Evolutionary conservation across 2,797 vertebrate genomes (phyloP).

Genomic region (Phrynocephalus guinanensis): DNA sequence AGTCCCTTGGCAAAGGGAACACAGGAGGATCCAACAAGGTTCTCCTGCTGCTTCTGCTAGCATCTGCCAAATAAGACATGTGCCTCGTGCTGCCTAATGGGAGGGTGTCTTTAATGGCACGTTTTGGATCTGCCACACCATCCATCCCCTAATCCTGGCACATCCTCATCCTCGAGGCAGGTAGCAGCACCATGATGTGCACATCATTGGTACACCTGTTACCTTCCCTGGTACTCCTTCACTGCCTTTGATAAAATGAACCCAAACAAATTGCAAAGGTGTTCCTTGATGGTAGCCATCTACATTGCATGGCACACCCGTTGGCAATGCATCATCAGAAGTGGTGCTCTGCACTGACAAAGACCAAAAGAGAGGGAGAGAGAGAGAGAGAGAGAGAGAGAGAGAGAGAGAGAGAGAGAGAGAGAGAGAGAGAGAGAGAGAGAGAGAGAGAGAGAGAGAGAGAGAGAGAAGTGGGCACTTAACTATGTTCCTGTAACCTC

Average conservation of each 20-base stretch:
- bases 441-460: too few relatives aligned
- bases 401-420: too few relatives aligned
- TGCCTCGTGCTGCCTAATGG: too few relatives aligned
- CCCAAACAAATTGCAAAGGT: background rate
- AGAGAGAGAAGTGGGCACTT: background rate
- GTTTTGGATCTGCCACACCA: constrained; percentile 68
- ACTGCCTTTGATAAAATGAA: background rate
- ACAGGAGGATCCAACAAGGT: too few relatives aligned
- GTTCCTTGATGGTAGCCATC: background rate
- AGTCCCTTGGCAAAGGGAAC: too few relatives aligned
- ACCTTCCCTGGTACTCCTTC: constrained; percentile 29
- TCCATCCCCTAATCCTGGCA: constrained; percentile 59
- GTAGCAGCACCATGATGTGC: background rate
- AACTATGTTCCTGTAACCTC: background rate
- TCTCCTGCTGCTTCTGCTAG: too few relatives aligned
- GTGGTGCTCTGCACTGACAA: background rate
- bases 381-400: too few relatives aligned
- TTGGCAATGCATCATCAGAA: background rate
- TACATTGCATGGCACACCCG: background rate
- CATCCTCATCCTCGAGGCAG: constrained; percentile 41
- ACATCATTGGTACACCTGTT: constrained; percentile 19
- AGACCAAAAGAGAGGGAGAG: too few relatives aligned
- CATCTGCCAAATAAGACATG: too few relatives aligned
- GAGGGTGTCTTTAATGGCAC: constrained; percentile 66
- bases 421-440: too few relatives aligned